phyloP scores from a whole-genome alignment of 2,797 vertebrate species.

The Onychomys arenicola region DNA sequence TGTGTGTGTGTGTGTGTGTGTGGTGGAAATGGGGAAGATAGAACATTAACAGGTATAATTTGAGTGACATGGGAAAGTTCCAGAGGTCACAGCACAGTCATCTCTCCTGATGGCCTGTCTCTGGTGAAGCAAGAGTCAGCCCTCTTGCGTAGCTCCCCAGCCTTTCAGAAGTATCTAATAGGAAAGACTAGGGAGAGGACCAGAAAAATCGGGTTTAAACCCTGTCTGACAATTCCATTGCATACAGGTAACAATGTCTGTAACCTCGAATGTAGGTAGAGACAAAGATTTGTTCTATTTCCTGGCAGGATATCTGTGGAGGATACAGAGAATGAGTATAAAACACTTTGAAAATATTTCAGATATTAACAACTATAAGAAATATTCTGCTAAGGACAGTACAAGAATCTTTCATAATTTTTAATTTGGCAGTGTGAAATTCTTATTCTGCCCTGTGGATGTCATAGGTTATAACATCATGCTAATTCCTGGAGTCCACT shows the following conservation, averaged over 20 bases:
- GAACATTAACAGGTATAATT: not conserved
- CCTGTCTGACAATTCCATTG: not conserved
- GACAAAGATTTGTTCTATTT: constrained; percentile 17
- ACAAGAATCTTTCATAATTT: constrained; percentile 16
- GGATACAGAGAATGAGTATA: not conserved
- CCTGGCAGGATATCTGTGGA: not conserved
- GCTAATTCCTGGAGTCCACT: not conserved
- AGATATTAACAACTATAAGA: constrained; percentile 32
- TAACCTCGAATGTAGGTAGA: not conserved
- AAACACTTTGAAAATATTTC: constrained; percentile 35
- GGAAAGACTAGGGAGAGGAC: not conserved
- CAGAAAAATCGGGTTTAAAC: not conserved
- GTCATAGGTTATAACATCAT: not conserved
- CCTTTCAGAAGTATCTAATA: not conserved
- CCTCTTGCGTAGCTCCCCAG: not conserved
- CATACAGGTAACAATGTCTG: not conserved
- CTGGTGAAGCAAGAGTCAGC: not conserved
- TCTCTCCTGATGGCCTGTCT: constrained; percentile 1
- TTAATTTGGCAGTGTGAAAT: not conserved
- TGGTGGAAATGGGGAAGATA: not conserved
- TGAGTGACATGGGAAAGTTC: not conserved
- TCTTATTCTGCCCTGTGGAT: not conserved
- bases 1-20: not conserved
- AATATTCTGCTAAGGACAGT: not conserved
- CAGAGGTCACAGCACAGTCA: not conserved